phyloP scores from a whole-genome alignment of 35 echinoderm and acorn worm species.

The Stichopus chloronotus region DNA sequence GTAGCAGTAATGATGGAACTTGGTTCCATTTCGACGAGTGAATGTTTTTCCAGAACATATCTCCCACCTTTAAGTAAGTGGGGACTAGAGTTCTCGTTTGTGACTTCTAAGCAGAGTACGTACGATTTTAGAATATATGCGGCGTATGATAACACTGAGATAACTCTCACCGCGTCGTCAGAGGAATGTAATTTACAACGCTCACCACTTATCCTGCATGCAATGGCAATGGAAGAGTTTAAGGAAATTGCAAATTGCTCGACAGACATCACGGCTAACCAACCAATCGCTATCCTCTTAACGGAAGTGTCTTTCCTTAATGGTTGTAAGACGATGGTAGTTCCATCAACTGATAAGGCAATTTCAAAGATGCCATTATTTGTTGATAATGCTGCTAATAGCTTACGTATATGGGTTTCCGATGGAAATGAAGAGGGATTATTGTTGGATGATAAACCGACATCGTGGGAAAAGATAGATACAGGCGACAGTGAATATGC shows the following conservation, averaged over 20 bases:
- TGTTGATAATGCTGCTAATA: background rate
- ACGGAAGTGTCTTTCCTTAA: background rate
- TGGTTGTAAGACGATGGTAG: background rate
- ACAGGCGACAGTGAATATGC: background rate
- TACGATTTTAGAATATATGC: background rate
- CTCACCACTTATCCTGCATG: background rate
- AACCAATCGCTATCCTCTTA: background rate
- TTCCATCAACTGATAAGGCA: slow-evolving; percentile 1
- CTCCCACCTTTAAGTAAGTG: background rate
- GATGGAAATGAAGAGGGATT: background rate
- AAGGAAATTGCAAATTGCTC: background rate
- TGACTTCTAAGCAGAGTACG: background rate
- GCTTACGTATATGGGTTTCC: background rate
- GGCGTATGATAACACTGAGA: background rate
- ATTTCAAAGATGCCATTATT: background rate
- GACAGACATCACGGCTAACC: background rate
- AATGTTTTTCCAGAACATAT: background rate
- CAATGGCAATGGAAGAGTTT: background rate
- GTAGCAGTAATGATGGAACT: slow-evolving; percentile 20
- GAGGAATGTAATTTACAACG: background rate
- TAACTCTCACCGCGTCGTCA: background rate
- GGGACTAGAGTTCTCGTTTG: background rate
- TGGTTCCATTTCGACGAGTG: background rate
- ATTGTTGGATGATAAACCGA: background rate
- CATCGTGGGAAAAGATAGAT: background rate